These are phyloP conservation scores for Drosophila infuscata DNA, from an alignment of 2,888 invertebrate genomes.

Conservation along the genomic window DNA sequence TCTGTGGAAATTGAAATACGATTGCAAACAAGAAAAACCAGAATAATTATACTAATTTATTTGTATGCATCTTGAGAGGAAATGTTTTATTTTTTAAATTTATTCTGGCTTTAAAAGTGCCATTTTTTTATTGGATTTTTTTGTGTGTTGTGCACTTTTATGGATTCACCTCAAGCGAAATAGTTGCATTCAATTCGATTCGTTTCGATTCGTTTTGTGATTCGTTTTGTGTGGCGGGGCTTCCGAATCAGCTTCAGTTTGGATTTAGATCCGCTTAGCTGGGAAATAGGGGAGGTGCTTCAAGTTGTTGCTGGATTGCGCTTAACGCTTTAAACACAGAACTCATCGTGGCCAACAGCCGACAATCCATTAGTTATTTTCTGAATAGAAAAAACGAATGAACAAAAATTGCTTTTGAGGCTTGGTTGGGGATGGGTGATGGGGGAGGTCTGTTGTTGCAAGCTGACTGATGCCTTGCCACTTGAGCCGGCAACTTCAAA, in stretches of 20 bases:
- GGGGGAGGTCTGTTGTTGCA: not conserved
- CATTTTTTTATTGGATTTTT: constrained; percentile 2
- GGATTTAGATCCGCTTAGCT: constrained; percentile 4
- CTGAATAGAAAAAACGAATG: constrained; percentile 5
- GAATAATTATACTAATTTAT: not conserved
- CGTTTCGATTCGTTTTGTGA: too few species aligned
- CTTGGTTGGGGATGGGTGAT: not conserved
- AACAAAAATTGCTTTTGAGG: not conserved
- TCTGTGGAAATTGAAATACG: not conserved
- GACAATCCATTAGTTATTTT: constrained; percentile 62
- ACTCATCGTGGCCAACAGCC: not conserved
- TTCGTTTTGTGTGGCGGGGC: constrained; percentile 11
- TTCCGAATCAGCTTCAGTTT: not conserved
- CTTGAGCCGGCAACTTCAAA: constrained; percentile 67
- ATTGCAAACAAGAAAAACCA: not conserved
- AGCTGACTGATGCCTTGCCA: constrained; percentile 26
- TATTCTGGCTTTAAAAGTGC: not conserved
- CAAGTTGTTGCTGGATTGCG: not conserved
- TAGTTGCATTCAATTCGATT: constrained; percentile 15
- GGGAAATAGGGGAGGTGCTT: not conserved
- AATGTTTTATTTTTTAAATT: not conserved
- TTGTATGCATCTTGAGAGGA: not conserved
- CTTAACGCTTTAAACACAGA: constrained; percentile 12
- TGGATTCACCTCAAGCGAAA: constrained; percentile 15
- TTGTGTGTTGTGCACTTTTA: constrained; percentile 18